Conservation (phyloP, 2,888 invertebrate genomes). For the Diplolepis rosae region DNA sequence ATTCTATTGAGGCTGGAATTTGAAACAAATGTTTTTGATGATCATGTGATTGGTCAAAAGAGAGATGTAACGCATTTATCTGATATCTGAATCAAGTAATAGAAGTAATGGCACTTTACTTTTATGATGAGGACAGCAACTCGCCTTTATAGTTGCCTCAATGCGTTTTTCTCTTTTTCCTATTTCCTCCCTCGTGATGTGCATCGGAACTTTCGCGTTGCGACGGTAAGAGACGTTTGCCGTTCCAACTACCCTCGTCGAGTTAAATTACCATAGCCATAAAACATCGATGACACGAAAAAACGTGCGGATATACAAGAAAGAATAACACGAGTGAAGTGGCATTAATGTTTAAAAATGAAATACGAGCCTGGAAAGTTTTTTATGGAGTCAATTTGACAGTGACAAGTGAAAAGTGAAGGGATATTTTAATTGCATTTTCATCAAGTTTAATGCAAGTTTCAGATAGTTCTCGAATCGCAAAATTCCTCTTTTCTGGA, state of each 20-base stretch:
- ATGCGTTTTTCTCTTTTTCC: constrained; percentile 41
- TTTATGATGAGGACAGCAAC: constrained; percentile 47
- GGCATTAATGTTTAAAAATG: constrained; percentile 26
- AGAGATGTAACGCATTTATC: not conserved
- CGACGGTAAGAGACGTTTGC: constrained; percentile 44
- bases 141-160: constrained; percentile 42
- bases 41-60: not conserved
- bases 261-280: constrained; percentile 5
- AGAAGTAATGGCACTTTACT: not conserved
- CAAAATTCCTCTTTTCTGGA: not conserved
- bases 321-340: constrained; percentile 22
- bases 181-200: constrained; percentile 45
- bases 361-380: constrained; percentile 6
- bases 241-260: not conserved
- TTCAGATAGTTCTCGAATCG: not conserved
- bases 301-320: constrained; percentile 3
- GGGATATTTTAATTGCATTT: constrained; percentile 10
- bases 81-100: not conserved
- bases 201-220: constrained; percentile 40
- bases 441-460: too few species aligned
- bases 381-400: constrained; percentile 23
- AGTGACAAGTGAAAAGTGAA: constrained; percentile 22
- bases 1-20: too few species aligned
- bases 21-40: too few species aligned
- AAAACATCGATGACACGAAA: constrained; percentile 16